These are phyloP conservation scores for human (Homo sapiens) DNA, from an alignment of 2,113 vertebrate genomes.

Conservation along the genomic window GRCh38 chr9:32442001-32442500, in stretches of 20 bases:
- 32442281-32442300: not conserved
- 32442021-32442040: not conserved
- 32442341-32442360: not conserved
- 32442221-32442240: not conserved
- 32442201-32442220: not conserved
- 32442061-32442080: not conserved
- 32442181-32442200: not conserved
- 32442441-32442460: not conserved
- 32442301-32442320: not conserved
- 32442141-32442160: not conserved
- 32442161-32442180: not conserved
- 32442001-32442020: not conserved
- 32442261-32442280: not conserved
- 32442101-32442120: not conserved
- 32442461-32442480: not conserved
- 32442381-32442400: not conserved
- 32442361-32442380: not conserved
- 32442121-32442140: not conserved
- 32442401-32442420: not conserved
- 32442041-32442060: not conserved
- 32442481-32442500: not conserved
- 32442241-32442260: not conserved
- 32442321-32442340: not conserved
- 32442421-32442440: not conserved
- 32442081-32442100: not conserved